Evolutionary conservation across 2,888 invertebrate genomes (phyloP).

Genomic region (Leucoptera coffeella): DNA sequence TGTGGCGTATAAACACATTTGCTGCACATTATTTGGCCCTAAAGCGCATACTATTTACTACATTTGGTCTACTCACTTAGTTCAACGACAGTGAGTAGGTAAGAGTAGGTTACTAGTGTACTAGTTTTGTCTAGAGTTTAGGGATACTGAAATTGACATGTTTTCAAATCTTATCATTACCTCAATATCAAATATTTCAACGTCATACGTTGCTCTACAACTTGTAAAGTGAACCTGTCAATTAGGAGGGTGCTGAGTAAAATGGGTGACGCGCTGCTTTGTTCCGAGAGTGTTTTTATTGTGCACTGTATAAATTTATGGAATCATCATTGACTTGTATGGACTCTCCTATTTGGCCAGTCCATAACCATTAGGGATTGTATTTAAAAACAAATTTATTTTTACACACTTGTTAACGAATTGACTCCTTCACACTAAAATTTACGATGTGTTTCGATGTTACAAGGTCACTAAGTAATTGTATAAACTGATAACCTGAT

Average conservation of each 20-base stretch:
- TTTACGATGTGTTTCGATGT: conserved; percentile 3
- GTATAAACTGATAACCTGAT: too few species aligned
- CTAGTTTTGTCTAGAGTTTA: too few species aligned
- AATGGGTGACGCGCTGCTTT: conserved; percentile 35
- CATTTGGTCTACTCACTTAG: too few species aligned
- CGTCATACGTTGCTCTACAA: too few species aligned
- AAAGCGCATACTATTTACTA: too few species aligned
- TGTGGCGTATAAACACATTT: too few species aligned
- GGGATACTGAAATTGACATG: too few species aligned
- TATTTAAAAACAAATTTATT: conserved; percentile 40
- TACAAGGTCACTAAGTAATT: too few species aligned
- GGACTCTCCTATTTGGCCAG: conserved; percentile 39
- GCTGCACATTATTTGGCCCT: too few species aligned
- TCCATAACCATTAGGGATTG: conserved; percentile 45
- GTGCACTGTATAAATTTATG: conserved; percentile 50
- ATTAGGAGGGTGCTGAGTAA: conserved; percentile 16
- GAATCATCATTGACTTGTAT: conserved; percentile 49
- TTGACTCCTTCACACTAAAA: conserved; percentile 12
- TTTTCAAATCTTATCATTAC: too few species aligned
- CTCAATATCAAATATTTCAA: too few species aligned
- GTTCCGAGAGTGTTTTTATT: conserved; percentile 42
- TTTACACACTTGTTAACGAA: conserved; percentile 25
- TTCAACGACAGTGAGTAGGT: not conserved
- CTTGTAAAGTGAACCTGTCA: not conserved
- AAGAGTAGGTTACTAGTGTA: not conserved